Evolutionary conservation across 2,888 invertebrate genomes (phyloP).

Genomic region (Sphaerophoria taeniata): DNA sequence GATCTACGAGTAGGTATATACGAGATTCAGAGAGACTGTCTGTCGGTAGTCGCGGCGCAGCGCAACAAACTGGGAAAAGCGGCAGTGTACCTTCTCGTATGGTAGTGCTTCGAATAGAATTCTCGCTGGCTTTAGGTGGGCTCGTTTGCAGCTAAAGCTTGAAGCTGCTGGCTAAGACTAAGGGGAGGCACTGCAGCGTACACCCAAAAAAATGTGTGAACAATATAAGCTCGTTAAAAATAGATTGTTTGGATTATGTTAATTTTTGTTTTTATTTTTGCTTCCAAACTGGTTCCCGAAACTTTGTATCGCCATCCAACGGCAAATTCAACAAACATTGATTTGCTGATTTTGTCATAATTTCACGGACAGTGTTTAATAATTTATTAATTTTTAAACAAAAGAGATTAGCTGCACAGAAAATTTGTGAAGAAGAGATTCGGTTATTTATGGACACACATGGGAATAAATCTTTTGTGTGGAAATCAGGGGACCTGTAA

Average conservation of each 20-base stretch:
- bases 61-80: slow-evolving; percentile 27
- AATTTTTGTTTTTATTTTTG: background rate
- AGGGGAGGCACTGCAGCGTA: slow-evolving; percentile 51
- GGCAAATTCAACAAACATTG: background rate
- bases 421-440: background rate
- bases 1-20: background rate
- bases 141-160: slow-evolving; percentile 38
- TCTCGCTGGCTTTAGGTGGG: slow-evolving; percentile 42
- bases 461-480: slow-evolving; percentile 1
- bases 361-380: slow-evolving; percentile 1
- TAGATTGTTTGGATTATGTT: slow-evolving; percentile 32
- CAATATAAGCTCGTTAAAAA: slow-evolving; percentile 36
- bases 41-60: slow-evolving; percentile 65
- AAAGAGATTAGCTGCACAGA: background rate
- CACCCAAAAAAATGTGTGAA: slow-evolving; percentile 57
- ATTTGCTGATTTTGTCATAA: slow-evolving; percentile 14
- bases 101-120: background rate
- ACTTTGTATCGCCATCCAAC: background rate
- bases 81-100: slow-evolving; percentile 23
- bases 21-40: slow-evolving; percentile 56
- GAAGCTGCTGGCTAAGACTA: slow-evolving; percentile 9
- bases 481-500: background rate
- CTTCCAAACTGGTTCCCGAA: background rate
- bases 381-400: slow-evolving; percentile 8
- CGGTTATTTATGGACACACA: background rate